phyloP scores from a whole-genome alignment of 2,113 vertebrate species.

The Vireo altiloquus region DNA sequence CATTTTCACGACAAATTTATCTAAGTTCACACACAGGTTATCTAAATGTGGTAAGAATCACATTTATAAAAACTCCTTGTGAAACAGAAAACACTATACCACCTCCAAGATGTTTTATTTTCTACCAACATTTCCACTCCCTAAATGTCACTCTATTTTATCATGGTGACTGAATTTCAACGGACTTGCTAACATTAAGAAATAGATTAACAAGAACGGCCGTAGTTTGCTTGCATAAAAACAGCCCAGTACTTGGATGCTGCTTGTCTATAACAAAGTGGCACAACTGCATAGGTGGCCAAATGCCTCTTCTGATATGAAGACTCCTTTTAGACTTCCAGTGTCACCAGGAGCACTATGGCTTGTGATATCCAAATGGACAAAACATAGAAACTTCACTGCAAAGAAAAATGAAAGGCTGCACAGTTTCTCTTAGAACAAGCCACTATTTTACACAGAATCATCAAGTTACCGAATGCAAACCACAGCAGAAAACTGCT shows the following conservation, averaged over 20 bases:
- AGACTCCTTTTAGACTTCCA: background rate
- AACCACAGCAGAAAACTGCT: conserved; percentile 35
- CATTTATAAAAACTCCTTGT: background rate
- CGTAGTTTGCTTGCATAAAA: background rate
- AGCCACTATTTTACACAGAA: background rate
- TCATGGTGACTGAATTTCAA: background rate
- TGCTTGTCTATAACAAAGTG: background rate
- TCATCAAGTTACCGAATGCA: background rate
- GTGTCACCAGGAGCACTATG: background rate
- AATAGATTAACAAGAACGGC: background rate
- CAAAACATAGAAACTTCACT: background rate
- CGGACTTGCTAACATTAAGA: background rate
- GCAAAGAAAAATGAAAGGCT: background rate
- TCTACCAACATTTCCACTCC: background rate
- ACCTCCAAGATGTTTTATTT: background rate
- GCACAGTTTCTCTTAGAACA: background rate
- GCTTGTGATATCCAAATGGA: background rate
- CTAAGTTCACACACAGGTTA: background rate
- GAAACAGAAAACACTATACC: background rate
- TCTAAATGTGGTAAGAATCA: background rate
- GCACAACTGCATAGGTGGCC: fast-evolving
- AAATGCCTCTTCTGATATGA: background rate
- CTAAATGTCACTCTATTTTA: background rate
- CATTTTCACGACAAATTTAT: background rate
- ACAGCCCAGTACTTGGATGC: background rate